A percentile compares a stretch with the other conserved stretches of the same genome.
These are phyloP conservation scores for Lucifuga dentata DNA, from an alignment of 2,113 vertebrate genomes.

Conservation along the genomic window DNA sequence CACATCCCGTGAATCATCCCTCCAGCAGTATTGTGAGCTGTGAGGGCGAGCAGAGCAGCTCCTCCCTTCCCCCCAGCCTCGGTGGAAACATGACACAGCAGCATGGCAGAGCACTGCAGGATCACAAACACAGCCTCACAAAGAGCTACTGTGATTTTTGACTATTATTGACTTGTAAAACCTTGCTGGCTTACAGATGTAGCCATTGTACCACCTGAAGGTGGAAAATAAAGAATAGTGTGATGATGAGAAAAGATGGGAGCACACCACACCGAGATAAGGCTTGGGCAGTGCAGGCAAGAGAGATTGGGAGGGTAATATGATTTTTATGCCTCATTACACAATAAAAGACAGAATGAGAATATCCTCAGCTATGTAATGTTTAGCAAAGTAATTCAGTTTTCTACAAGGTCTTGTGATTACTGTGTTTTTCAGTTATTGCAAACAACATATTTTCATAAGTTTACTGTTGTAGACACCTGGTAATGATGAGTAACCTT, in stretches of 20 bases:
- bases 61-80: slow-evolving; percentile 66
- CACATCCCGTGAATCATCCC: slow-evolving; percentile 32
- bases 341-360: not conserved
- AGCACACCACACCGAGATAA: not conserved
- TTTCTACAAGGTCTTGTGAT: too few species aligned
- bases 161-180: not conserved
- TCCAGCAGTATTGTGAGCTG: slow-evolving; percentile 28
- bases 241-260: not conserved
- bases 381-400: too few species aligned
- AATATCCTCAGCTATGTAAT: not conserved
- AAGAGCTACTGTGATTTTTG: slow-evolving; percentile 1
- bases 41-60: slow-evolving; percentile 31
- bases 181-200: not conserved
- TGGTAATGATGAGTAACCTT: slow-evolving; percentile 2
- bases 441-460: too few species aligned
- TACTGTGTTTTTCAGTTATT: not conserved
- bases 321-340: not conserved
- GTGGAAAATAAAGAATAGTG: not conserved
- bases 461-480: not conserved
- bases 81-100: slow-evolving; percentile 81
- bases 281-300: not conserved
- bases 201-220: not conserved
- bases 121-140: slow-evolving; percentile 37
- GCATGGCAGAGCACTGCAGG: slow-evolving; percentile 56
- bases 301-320: not conserved